Evolutionary conservation across 2,797 vertebrate genomes (phyloP).

Genomic region (Semaprochilodus insignis): DNA sequence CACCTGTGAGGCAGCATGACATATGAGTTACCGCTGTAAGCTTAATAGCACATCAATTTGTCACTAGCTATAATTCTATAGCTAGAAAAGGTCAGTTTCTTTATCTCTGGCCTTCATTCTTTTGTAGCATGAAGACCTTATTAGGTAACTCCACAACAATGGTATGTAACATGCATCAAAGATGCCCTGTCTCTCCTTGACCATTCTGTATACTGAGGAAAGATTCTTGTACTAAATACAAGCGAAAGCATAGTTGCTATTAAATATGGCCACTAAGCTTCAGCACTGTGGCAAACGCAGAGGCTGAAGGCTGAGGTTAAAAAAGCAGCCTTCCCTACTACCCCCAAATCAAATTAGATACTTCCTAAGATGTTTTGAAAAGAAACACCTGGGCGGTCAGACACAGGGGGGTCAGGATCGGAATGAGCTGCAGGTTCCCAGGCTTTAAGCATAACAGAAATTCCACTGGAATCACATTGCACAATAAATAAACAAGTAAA

Average conservation of each 20-base stretch:
- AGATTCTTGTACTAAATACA: not conserved
- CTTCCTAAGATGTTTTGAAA: conserved; percentile 64
- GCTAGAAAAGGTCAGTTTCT: conserved; percentile 71
- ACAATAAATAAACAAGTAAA: conserved; percentile 52
- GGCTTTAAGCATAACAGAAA: conserved; percentile 41
- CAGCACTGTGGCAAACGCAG: conserved; percentile 9
- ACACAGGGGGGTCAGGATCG: conserved; percentile 38
- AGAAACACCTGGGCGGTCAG: conserved; percentile 61
- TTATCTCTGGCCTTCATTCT: conserved; percentile 77
- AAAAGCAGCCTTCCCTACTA: conserved; percentile 54
- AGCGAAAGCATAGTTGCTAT: conserved; percentile 57
- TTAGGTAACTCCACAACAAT: conserved; percentile 1
- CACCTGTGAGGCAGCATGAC: conserved; percentile 65
- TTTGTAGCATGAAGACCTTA: conserved; percentile 64
- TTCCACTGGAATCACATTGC: conserved; percentile 23
- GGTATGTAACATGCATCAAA: conserved; percentile 1
- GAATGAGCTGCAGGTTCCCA: conserved; percentile 41
- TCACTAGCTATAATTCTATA: conserved; percentile 50
- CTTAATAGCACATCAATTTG: conserved; percentile 31
- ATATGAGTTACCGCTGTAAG: conserved; percentile 71
- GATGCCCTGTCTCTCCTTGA: conserved; percentile 38
- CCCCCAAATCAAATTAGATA: conserved; percentile 64
- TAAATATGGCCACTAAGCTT: not conserved
- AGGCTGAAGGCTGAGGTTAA: conserved; percentile 16
- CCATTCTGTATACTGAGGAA: conserved; percentile 32